A percentile compares a stretch with the other conserved stretches of the same genome.
These are phyloP conservation scores for Drosophila auraria DNA, from an alignment of 1,140 invertebrate genomes.

Conservation along the genomic window DNA sequence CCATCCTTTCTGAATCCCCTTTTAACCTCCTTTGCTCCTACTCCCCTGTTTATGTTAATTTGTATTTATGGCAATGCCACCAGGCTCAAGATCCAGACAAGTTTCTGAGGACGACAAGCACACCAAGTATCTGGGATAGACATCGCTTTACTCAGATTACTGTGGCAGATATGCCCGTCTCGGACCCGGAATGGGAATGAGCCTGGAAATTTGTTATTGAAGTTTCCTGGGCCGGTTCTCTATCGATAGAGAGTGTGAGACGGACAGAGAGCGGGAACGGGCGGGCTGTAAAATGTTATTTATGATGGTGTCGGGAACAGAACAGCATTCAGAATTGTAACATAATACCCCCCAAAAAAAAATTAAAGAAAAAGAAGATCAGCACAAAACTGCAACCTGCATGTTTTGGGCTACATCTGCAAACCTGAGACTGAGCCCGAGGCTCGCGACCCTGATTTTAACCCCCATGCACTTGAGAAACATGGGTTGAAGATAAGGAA, in stretches of 20 bases:
- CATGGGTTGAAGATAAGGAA: neutral
- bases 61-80: slow-evolving; percentile 45
- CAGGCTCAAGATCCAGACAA: slow-evolving; percentile 42
- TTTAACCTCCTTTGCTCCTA: neutral
- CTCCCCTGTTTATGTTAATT: slow-evolving; percentile 41
- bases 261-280: neutral
- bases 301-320: slow-evolving; percentile 56
- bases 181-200: slow-evolving; percentile 14
- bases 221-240: slow-evolving; percentile 31
- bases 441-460: slow-evolving; percentile 2
- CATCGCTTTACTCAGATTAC: slow-evolving; percentile 70
- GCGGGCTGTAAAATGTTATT: slow-evolving; percentile 42
- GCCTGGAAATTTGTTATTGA: slow-evolving; percentile 62
- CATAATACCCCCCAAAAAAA: slow-evolving; percentile 56
- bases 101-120: slow-evolving; percentile 36
- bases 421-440: slow-evolving; percentile 1
- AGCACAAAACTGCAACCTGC: slow-evolving; percentile 47
- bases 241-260: slow-evolving; percentile 37
- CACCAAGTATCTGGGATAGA: slow-evolving; percentile 58
- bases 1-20: neutral
- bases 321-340: slow-evolving; percentile 56
- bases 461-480: neutral
- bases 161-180: slow-evolving; percentile 55
- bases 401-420: slow-evolving; percentile 8
- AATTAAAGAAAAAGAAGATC: neutral